Base-by-base conservation (phyloP, 1,140 invertebrate species). In the Lethocerus indicus region DNA sequence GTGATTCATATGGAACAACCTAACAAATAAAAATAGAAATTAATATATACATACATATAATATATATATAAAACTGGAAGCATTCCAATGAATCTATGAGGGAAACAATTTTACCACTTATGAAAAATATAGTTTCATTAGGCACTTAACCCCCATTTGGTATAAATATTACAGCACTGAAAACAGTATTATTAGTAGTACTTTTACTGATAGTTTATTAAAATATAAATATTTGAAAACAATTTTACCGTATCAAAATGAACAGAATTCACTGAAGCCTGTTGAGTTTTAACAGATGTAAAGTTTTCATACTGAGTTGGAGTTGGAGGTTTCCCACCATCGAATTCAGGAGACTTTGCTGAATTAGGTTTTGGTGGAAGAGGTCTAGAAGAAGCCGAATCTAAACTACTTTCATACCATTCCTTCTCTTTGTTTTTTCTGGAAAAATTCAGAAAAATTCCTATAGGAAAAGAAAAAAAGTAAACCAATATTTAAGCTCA, bases 1-100 rank as follows among this genome's bases (percentile, higher is more conserved):
- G 79, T 9, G 78, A 80, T 55, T 81, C 78, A 52, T 78, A 68
- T 6, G 77, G 71, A 32, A 85, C 73, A 55, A 74, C 67, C 41
- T 57, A 40, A 25, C 47, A 63, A 7, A 60, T 61, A 13, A 58
- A 63, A 47, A 59, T 59, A 52, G 61, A 58, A 61, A 27, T 25
- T 63, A 58, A 52, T 61, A 58, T 24, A 60, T 58, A 51, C 58
- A 60, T n/a, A 25, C 6, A 16, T 16, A 24, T n/a, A 41, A n/a
- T n/a, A 20, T 21, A 5, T 1, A 3, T 42, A 24, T 42, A 42
- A 21, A 9, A n/a, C 29, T 9, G 7, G 29, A 32, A 32, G 7
- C n/a, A 32, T 9, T 9, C 9, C n/a, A 32, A 32, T 9, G 29
- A 32, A 9, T 32, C 9, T 32, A 32, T n/a, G n/a, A 32, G n/a